Evolutionary conservation across 1,140 invertebrate species (phyloP), one percentile per base, ranked within the genome.

Genomic region (Colletes gigas): DNA sequence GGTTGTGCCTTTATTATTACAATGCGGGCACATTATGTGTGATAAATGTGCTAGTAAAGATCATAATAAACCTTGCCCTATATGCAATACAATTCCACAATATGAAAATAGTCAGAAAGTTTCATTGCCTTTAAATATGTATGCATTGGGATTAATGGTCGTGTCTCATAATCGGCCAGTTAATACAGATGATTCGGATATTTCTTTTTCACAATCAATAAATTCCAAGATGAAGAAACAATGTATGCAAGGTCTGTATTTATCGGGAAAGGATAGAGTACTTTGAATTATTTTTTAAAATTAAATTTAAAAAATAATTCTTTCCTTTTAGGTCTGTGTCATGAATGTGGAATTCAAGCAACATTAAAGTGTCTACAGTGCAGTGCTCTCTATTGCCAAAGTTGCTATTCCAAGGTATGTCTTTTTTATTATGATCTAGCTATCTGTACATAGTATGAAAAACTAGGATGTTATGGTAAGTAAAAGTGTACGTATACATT

Each of bases 21-120:
- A 84, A 6, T 94, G 94, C 83, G 93, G 93, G 8, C 94, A 94
- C 85, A 30, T 90, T 2, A 78, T 92, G 68, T 94, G 93, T 72
- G 82, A 89, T 30, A 77, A 68, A 14, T 94, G 93, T 82, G 19
- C 86, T 14, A 85, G 82, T 12, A 52, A 1, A 1, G 3, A 50
- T n/a, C 7, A 7, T 15, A 67, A 70, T n/a, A 83, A 66, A 59
- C 50, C 57, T 4, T 90, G 88, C 19, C 17, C 66, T 67, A 0
- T 75, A 0, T 91, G 88, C 47, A 68, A 84, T 10, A n/a, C 52
- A 7, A 4, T 17, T 21, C 17, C 41, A 54, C 4, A 19, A 12
- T 54, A 0, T 3, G 41, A 80, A 0, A 1, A 19, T 15, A 52
- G 44, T 39, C 4, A 30, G 0, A 41, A 19, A 1, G 0, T 4